A percentile compares a stretch with the other conserved stretches of the same genome.
Evolutionary conservation across 2,888 invertebrate genomes (phyloP).

Genomic region (Drosophila mayaguana): DNA sequence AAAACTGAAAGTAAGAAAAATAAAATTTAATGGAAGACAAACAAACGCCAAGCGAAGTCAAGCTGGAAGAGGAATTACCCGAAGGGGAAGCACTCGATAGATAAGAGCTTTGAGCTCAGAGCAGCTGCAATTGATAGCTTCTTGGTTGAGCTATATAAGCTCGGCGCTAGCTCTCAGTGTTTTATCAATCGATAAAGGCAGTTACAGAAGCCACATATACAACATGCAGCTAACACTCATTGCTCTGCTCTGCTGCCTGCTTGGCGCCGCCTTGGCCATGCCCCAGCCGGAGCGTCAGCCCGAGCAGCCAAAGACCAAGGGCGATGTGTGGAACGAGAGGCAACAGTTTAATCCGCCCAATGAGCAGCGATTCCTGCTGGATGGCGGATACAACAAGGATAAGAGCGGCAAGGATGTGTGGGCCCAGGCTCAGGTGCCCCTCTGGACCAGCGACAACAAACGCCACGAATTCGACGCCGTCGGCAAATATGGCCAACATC

Average conservation of each 20-base stretch:
- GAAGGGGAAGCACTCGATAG: conserved; percentile 35
- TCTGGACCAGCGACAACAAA: conserved; percentile 77
- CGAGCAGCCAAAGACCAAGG: neutral
- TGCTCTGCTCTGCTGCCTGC: conserved; percentile 41
- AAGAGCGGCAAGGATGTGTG: conserved; percentile 63
- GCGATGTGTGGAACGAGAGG: conserved; percentile 7
- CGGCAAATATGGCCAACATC: conserved; percentile 74
- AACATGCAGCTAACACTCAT: conserved; percentile 41
- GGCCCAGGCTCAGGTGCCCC: conserved; percentile 58
- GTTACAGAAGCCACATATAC: neutral
- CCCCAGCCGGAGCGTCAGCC: conserved; percentile 26
- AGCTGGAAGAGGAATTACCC: conserved; percentile 18
- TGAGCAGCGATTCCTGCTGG: conserved; percentile 33
- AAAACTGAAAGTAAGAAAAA: conserved; percentile 15
- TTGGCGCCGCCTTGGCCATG: conserved; percentile 29
- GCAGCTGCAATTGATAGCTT: neutral
- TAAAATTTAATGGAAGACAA: conserved; percentile 31
- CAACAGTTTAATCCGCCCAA: conserved; percentile 17
- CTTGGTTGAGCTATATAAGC: conserved; percentile 40
- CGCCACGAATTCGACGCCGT: conserved; percentile 72
- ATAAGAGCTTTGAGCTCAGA: conserved; percentile 26
- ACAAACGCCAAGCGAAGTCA: neutral
- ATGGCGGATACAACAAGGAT: conserved; percentile 52
- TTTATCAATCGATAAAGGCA: conserved; percentile 35
- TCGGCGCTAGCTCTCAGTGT: neutral